These are phyloP conservation scores for Macrosoma leucophasiata DNA, from an alignment of 2,888 invertebrate genomes.

Conservation along the genomic window DNA sequence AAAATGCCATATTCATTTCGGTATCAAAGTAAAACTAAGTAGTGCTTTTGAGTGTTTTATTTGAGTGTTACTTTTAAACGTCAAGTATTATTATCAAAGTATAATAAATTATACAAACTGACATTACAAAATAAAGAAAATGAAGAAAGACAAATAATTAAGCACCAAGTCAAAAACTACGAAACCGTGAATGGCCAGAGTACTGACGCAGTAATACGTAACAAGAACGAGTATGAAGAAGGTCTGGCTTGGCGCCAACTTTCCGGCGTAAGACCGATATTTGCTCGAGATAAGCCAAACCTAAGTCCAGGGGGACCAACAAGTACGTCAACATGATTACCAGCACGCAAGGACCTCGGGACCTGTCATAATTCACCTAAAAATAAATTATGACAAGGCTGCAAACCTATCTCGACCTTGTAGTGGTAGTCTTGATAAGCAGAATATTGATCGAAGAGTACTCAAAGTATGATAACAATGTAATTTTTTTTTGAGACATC, in stretches of 20 bases:
- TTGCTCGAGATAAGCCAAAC: slow-evolving; percentile 54
- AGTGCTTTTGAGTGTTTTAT: too few relatives aligned
- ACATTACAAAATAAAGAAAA: too few relatives aligned
- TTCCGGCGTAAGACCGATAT: slow-evolving; percentile 54
- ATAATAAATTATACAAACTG: too few relatives aligned
- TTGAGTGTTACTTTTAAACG: too few relatives aligned
- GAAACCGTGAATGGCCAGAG: slow-evolving; percentile 17
- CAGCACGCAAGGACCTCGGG: slow-evolving; percentile 46
- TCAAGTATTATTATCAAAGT: too few relatives aligned
- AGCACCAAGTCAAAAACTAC: too few relatives aligned
- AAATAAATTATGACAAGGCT: too few relatives aligned
- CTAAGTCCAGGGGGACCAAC: slow-evolving; percentile 32
- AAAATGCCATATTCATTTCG: too few relatives aligned
- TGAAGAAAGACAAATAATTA: too few relatives aligned
- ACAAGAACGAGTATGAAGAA: slow-evolving; percentile 29
- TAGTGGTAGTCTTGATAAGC: slow-evolving; percentile 29
- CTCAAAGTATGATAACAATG: background rate
- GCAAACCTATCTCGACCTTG: slow-evolving; percentile 26
- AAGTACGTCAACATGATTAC: slow-evolving; percentile 39
- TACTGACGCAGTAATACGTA: slow-evolving; percentile 20
- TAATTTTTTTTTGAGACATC: slow-evolving; percentile 2
- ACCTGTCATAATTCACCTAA: too few relatives aligned
- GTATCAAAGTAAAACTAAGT: too few relatives aligned
- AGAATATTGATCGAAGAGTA: slow-evolving; percentile 19
- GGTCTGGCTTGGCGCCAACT: slow-evolving; percentile 54